phyloP scores from a whole-genome alignment of 2,888 invertebrate genomes.

The Phyllotreta cruciferae region DNA sequence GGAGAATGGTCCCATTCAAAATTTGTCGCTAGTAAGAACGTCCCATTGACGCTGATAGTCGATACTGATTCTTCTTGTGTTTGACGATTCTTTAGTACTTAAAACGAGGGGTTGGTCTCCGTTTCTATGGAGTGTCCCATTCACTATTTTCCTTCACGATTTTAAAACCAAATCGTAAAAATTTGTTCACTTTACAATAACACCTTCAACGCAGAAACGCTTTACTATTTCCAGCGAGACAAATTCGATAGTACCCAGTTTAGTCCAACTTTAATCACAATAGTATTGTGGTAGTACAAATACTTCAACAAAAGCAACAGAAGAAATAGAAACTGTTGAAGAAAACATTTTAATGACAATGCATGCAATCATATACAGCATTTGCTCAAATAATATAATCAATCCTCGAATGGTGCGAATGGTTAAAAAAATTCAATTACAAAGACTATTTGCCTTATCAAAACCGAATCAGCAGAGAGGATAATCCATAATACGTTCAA shows the following conservation, averaged over 20 bases:
- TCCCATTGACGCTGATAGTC: slow-evolving; percentile 42
- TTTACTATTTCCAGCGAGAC: too few species aligned
- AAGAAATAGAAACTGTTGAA: too few species aligned
- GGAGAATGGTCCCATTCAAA: slow-evolving; percentile 47
- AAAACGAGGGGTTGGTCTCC: slow-evolving; percentile 35
- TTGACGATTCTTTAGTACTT: slow-evolving; percentile 47
- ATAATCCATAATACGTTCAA: slow-evolving; percentile 19
- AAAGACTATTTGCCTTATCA: slow-evolving; percentile 10
- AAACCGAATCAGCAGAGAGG: slow-evolving; percentile 11
- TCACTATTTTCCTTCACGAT: slow-evolving; percentile 4
- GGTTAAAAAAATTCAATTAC: too few species aligned
- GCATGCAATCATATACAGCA: too few species aligned
- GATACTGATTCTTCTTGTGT: slow-evolving; percentile 46
- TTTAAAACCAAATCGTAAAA: slow-evolving; percentile 21
- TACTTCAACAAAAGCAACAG: too few species aligned
- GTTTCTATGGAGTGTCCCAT: slow-evolving; percentile 22
- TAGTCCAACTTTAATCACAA: too few species aligned
- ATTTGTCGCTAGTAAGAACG: slow-evolving; percentile 38
- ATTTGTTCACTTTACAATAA: not conserved
- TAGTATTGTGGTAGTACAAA: too few species aligned
- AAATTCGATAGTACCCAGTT: too few species aligned
- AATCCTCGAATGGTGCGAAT: too few species aligned
- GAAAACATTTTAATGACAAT: too few species aligned
- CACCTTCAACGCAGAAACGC: not conserved
- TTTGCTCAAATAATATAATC: too few species aligned